phyloP scores from a whole-genome alignment of 1,140 invertebrate species.

The Meloidogyne chitwoodi region DNA sequence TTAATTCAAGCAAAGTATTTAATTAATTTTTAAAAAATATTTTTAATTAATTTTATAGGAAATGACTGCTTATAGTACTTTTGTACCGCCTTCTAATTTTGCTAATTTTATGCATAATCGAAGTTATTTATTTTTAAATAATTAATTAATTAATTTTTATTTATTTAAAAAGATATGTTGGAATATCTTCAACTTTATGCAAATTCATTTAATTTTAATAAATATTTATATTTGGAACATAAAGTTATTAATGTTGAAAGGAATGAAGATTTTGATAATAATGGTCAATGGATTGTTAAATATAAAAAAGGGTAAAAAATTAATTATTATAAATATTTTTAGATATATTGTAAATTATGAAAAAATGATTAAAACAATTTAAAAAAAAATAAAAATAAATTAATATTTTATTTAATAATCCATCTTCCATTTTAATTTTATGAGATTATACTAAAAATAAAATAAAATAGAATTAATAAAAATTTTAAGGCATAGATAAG shows the following conservation, averaged over 20 bases:
- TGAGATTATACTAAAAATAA: no score
- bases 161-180: conserved; percentile 36
- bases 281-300: conserved; percentile 51
- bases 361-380: no score
- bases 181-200: conserved; percentile 62
- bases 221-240: conserved; percentile 58
- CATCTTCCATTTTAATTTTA: no score
- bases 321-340: no score
- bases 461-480: no score
- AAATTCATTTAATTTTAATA: conserved; percentile 58
- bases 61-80: conserved; percentile 61
- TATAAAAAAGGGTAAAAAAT: conserved; percentile 24
- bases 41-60: background rate
- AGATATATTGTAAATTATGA: no score
- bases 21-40: background rate
- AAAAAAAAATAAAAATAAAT: no score
- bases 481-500: no score
- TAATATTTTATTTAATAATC: no score
- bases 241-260: conserved; percentile 40
- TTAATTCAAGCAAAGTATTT: conserved; percentile 65
- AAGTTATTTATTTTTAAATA: no score
- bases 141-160: background rate
- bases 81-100: conserved; percentile 61
- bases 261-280: conserved; percentile 29
- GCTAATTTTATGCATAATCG: conserved; percentile 63